Evolutionary conservation across 2,888 invertebrate genomes (phyloP).

Genomic region (Campaea margaritaria): DNA sequence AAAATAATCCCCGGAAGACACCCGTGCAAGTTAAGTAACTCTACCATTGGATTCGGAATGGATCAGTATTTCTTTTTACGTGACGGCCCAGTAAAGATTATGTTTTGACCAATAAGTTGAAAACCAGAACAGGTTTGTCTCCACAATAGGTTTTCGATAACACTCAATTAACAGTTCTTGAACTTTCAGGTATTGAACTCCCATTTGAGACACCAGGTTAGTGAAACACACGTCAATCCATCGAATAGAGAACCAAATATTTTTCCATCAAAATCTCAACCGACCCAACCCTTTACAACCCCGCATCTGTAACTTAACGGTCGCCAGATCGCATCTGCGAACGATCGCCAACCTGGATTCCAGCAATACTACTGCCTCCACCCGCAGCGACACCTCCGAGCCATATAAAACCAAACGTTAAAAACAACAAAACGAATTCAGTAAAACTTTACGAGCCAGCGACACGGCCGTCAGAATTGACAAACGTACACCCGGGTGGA

Average conservation of each 20-base stretch:
- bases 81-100: too few relatives aligned
- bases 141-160: too few relatives aligned
- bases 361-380: slow-evolving; percentile 43
- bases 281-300: not conserved
- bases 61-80: too few relatives aligned
- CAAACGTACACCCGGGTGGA: slow-evolving; percentile 57
- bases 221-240: not conserved
- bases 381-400: slow-evolving; percentile 14
- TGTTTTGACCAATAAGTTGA: too few relatives aligned
- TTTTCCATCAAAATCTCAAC: not conserved
- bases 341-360: slow-evolving; percentile 49
- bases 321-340: slow-evolving; percentile 46
- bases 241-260: not conserved
- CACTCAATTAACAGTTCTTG: slow-evolving; percentile 3
- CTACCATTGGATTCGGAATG: too few relatives aligned
- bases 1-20: too few relatives aligned
- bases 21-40: too few relatives aligned
- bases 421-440: slow-evolving; percentile 63
- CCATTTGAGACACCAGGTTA: slow-evolving; percentile 41
- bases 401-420: slow-evolving; percentile 44
- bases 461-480: slow-evolving; percentile 66
- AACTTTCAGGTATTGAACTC: slow-evolving; percentile 46
- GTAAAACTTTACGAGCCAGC: slow-evolving; percentile 67
- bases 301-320: slow-evolving; percentile 51
- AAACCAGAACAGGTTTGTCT: too few relatives aligned